These are phyloP conservation scores for Temnopleurus reevesii DNA, from an alignment of 53 echinoderm and acorn worm species.

Conservation along the genomic window DNA sequence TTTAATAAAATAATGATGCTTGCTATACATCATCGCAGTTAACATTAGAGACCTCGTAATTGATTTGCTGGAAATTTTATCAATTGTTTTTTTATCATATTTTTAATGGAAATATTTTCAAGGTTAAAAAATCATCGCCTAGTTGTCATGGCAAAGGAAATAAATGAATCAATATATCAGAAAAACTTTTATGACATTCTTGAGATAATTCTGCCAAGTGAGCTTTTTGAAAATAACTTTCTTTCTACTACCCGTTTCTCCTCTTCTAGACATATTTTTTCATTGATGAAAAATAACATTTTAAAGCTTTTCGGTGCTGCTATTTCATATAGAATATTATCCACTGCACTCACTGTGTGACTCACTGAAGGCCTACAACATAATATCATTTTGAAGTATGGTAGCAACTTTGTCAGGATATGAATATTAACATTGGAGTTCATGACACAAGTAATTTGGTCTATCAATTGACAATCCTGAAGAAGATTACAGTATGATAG, in stretches of 20 bases:
- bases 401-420: neutral
- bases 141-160: no score
- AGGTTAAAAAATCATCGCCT: no score
- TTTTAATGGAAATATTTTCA: neutral
- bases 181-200: no score
- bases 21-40: neutral
- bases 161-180: no score
- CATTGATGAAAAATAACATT: neutral
- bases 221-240: neutral
- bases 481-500: neutral
- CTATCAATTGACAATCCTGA: neutral
- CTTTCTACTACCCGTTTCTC: no score
- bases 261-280: no score
- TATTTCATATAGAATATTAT: neutral
- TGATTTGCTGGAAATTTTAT: neutral
- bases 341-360: neutral
- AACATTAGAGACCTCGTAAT: neutral
- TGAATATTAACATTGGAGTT: neutral
- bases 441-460: slow-evolving; percentile 14
- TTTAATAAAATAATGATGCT: neutral
- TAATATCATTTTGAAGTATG: neutral
- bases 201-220: neutral
- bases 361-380: neutral
- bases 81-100: neutral
- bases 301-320: neutral